A percentile compares a stretch with the other conserved stretches of the same genome.
Conservation (phyloP, 1,140 invertebrate genomes). For the Popillia japonica region DNA sequence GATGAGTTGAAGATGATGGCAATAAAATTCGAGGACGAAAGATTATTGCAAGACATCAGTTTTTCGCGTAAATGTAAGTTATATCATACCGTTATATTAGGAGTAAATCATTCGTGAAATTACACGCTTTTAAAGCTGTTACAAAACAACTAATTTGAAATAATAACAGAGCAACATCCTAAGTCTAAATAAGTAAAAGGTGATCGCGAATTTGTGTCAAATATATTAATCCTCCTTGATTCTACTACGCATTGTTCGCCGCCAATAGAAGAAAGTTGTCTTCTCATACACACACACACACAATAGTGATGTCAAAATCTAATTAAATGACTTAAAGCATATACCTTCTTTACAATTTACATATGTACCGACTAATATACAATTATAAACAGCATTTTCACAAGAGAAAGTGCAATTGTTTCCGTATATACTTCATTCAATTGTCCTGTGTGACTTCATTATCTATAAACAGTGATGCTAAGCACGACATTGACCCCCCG, state of each 20-base stretch:
- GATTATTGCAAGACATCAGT: too few species aligned
- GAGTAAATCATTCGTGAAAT: neutral
- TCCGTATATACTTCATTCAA: neutral
- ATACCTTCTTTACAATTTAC: neutral
- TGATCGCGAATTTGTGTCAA: too few species aligned
- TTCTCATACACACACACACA: too few species aligned
- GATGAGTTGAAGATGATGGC: too few species aligned
- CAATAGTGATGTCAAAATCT: too few species aligned
- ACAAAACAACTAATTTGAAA: neutral
- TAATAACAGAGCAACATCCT: neutral
- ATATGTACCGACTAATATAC: neutral
- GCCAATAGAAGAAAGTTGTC: too few species aligned
- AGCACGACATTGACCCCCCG: neutral
- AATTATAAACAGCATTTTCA: conserved; percentile 1
- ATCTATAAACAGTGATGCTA: neutral
- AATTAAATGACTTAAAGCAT: too few species aligned
- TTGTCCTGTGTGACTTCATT: neutral
- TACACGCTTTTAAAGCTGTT: neutral
- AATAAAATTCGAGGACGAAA: too few species aligned
- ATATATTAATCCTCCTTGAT: too few species aligned
- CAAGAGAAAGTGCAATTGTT: neutral
- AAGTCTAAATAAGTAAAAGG: too few species aligned
- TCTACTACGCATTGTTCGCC: too few species aligned
- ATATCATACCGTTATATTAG: neutral
- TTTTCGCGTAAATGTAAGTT: too few species aligned